phyloP scores from a whole-genome alignment of 2,797 vertebrate genomes.

The Anomalospiza imberbis region DNA sequence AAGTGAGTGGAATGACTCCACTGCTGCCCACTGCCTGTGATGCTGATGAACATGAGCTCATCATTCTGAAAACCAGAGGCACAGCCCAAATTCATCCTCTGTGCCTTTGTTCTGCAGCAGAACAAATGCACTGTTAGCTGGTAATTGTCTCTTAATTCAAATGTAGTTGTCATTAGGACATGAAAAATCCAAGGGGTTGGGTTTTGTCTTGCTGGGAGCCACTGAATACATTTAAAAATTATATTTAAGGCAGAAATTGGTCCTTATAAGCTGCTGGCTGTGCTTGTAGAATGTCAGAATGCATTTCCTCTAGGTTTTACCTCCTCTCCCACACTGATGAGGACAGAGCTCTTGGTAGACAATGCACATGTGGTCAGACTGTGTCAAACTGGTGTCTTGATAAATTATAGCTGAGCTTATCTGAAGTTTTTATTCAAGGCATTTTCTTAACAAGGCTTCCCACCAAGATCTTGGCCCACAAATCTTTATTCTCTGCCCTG shows the following conservation, averaged over 20 bases:
- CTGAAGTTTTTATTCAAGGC: background rate
- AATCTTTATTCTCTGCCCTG: background rate
- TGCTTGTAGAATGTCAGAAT: background rate
- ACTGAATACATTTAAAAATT: background rate
- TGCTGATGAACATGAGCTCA: background rate
- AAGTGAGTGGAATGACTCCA: background rate
- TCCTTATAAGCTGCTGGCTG: background rate
- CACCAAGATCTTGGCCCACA: background rate
- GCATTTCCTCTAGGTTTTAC: background rate
- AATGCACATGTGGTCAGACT: background rate
- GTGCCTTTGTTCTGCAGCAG: background rate
- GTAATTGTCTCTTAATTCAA: background rate
- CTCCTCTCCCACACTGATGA: background rate
- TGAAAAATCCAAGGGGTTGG: background rate
- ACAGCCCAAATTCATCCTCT: background rate
- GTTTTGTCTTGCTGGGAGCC: background rate
- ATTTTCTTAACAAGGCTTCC: background rate
- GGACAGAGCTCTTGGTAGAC: background rate
- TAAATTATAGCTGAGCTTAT: background rate
- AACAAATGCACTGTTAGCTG: background rate
- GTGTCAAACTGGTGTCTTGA: background rate
- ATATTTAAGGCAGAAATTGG: background rate
- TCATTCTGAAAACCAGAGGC: background rate
- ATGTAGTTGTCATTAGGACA: background rate
- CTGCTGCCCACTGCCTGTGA: background rate